Evolutionary conservation across 2,888 invertebrate species (phyloP).

Genomic region (Homarus gammarus): DNA sequence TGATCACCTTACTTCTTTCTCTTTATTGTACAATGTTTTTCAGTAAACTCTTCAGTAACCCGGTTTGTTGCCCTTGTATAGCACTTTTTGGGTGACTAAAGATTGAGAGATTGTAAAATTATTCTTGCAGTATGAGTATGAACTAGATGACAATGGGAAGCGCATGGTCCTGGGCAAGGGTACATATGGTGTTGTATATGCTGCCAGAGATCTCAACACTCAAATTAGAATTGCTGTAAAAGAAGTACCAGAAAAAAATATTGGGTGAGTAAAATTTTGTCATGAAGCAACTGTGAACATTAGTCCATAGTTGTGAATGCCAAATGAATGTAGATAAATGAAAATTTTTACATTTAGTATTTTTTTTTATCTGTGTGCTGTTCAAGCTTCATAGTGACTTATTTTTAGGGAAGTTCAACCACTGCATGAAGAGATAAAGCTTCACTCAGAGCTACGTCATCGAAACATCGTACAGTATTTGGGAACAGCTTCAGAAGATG

Average conservation of each 20-base stretch:
- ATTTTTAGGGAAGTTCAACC: slow-evolving; percentile 91
- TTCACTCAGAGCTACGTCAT: slow-evolving; percentile 96
- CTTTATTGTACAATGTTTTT: too few species aligned
- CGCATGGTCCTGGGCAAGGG: slow-evolving; percentile 94
- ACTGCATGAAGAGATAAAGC: slow-evolving; percentile 97
- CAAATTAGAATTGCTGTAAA: slow-evolving; percentile 98
- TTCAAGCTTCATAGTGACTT: slow-evolving; percentile 36
- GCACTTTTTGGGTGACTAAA: too few species aligned
- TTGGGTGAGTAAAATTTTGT: slow-evolving; percentile 82
- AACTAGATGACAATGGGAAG: slow-evolving; percentile 92
- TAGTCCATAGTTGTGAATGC: neutral
- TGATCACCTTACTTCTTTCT: too few species aligned
- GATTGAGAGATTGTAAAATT: neutral
- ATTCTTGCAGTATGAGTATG: slow-evolving; percentile 88
- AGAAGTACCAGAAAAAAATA: slow-evolving; percentile 97
- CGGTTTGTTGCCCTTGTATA: too few species aligned
- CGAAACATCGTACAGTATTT: slow-evolving; percentile 98
- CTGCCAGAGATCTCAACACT: slow-evolving; percentile 94
- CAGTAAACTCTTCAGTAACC: too few species aligned
- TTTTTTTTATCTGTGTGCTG: slow-evolving; percentile 36
- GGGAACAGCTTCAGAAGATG: slow-evolving; percentile 95
- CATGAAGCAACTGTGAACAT: neutral
- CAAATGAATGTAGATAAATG: neutral
- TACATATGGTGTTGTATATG: slow-evolving; percentile 96
- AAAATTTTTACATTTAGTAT: neutral